These are phyloP conservation scores for Ctenicera cuprea DNA, from an alignment of 2,888 invertebrate species.

Conservation along the genomic window DNA sequence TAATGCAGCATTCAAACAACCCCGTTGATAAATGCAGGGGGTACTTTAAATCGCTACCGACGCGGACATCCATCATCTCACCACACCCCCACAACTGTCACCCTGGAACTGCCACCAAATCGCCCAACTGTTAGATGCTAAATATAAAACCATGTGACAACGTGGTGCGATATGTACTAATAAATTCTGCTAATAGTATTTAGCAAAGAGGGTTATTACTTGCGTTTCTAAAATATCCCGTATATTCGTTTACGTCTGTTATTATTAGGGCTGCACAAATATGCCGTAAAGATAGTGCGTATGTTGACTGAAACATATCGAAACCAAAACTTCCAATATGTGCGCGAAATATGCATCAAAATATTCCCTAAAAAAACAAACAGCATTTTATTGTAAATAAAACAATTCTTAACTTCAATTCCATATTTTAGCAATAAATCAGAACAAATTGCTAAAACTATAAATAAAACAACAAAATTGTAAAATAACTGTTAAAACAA, in stretches of 20 bases:
- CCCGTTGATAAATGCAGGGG: conserved; percentile 23
- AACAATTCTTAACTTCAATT: too few relatives aligned
- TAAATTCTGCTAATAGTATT: conserved; percentile 47
- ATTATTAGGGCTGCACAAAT: too few relatives aligned
- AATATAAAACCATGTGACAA: conserved; percentile 59
- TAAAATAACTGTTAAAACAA: too few relatives aligned
- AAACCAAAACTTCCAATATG: too few relatives aligned
- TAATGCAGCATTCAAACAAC: neutral
- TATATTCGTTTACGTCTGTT: conserved; percentile 4
- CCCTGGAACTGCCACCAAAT: conserved; percentile 58
- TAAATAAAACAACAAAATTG: too few relatives aligned
- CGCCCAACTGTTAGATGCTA: conserved; percentile 61
- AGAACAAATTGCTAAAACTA: too few relatives aligned
- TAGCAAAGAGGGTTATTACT: conserved; percentile 30
- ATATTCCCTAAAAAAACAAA: too few relatives aligned
- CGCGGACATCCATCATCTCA: conserved; percentile 59
- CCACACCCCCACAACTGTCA: conserved; percentile 63
- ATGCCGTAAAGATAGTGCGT: too few relatives aligned
- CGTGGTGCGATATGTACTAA: conserved; percentile 49
- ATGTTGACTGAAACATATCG: too few relatives aligned
- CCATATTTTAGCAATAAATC: too few relatives aligned
- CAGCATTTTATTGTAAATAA: too few relatives aligned
- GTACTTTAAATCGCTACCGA: conserved; percentile 36
- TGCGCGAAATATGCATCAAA: too few relatives aligned
- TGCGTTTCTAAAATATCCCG: neutral